phyloP scores from a whole-genome alignment of 2,888 invertebrate genomes.

The Copidosoma aretas region DNA sequence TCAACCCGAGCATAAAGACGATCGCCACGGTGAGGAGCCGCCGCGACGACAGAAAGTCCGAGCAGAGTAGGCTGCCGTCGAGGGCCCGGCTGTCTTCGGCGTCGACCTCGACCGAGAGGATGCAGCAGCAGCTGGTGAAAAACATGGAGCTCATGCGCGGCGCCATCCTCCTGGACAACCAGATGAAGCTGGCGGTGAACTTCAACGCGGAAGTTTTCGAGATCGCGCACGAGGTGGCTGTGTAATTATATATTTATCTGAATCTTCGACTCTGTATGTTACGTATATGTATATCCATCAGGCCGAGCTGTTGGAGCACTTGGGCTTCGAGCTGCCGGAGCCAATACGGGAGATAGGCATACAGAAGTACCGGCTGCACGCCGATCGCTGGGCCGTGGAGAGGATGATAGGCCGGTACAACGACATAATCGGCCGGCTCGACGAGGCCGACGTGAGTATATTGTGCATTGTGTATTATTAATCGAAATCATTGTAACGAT shows the following conservation, averaged over 20 bases:
- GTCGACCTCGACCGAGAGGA: slow-evolving; percentile 18
- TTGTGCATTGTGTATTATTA: background rate
- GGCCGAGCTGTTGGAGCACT: slow-evolving; percentile 76
- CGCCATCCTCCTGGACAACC: slow-evolving; percentile 72
- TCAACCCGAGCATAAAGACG: slow-evolving; percentile 11
- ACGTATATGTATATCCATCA: background rate
- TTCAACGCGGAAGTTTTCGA: slow-evolving; percentile 73
- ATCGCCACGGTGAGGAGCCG: background rate
- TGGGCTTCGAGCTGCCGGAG: slow-evolving; percentile 69
- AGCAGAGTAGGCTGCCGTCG: background rate
- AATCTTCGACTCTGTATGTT: background rate
- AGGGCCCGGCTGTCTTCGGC: slow-evolving; percentile 3
- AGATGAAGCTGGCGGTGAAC: slow-evolving; percentile 72
- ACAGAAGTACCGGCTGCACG: slow-evolving; percentile 70
- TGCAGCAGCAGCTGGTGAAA: slow-evolving; percentile 28
- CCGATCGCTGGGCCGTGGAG: slow-evolving; percentile 70
- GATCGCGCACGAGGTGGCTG: slow-evolving; percentile 69
- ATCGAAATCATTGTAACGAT: background rate
- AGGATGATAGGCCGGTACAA: slow-evolving; percentile 73
- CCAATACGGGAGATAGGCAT: slow-evolving; percentile 67
- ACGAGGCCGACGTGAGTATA: slow-evolving; percentile 71
- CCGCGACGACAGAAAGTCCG: background rate
- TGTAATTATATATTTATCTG: background rate
- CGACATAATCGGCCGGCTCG: slow-evolving; percentile 69
- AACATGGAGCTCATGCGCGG: slow-evolving; percentile 66